phyloP scores from a whole-genome alignment of 2,113 vertebrate species.

The Pyrgilauda ruficollis region DNA sequence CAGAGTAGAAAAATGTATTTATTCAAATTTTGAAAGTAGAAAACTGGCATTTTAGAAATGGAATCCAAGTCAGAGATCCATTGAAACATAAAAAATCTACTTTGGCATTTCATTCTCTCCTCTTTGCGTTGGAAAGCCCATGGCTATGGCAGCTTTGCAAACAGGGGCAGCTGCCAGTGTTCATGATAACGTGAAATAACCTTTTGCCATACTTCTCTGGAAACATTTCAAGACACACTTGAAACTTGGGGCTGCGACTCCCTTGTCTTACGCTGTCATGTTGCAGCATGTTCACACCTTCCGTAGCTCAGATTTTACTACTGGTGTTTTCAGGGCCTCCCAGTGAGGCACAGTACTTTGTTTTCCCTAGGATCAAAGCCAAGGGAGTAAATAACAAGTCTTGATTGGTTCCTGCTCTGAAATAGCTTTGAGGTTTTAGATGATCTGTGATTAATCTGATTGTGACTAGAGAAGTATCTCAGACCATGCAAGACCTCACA shows the following conservation, averaged over 20 bases:
- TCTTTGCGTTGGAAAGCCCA: neutral
- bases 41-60: neutral
- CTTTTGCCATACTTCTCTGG: neutral
- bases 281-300: neutral
- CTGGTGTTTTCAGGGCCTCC: neutral
- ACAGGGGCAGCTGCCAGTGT: neutral
- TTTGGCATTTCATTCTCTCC: neutral
- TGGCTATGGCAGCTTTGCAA: neutral
- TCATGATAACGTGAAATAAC: neutral
- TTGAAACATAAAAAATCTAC: neutral
- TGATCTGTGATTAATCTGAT: neutral
- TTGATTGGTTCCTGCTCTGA: neutral
- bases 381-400: neutral
- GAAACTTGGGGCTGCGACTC: neutral
- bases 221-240: neutral
- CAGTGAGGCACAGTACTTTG: neutral
- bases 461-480: neutral
- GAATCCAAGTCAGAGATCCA: neutral
- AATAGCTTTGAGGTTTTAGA: neutral
- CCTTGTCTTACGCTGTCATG: accelerated
- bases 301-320: neutral
- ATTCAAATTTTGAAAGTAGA: neutral
- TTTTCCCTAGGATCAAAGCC: neutral
- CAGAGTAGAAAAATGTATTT: neutral
- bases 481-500: neutral